Evolutionary conservation across 1,140 invertebrate genomes (phyloP), one percentile per base, ranked within the genome.

Genomic region (Elymnias hypermnestra): DNA sequence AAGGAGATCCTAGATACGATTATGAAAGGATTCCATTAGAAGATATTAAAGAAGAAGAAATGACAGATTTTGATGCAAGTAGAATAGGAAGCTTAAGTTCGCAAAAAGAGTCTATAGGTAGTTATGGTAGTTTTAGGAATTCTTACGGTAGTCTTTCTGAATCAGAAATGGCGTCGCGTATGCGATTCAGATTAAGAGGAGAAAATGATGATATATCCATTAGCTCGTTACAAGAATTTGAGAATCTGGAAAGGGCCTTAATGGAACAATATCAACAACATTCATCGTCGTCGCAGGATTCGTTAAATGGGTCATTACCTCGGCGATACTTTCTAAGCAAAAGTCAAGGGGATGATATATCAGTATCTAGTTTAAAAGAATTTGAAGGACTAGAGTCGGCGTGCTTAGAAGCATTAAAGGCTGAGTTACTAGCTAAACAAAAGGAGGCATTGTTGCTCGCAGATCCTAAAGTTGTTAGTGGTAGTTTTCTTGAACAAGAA

Each of bases 161-260:
- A 53, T 96, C 94, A 70, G 94, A 96, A 75, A 90, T 94, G 28
- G 77, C 95, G 4, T 92, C 93, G 0, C 91, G 93, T 1, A 89
- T 92, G 53, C 92, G 92, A 61, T 94, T 92, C 72, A 94, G 95
- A 63, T 91, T 91, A 0, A 89, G 90, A 44, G 91, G 93, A 2
- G 96, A 97, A 60, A 93, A 95, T 72, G 96, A 98, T 78, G 94
- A 96, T 79, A 88, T 96, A 13, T 98, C 96, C 0, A 91, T 97
- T 68, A 95, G 92, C 43, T 98, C 96, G 4, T 87, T 98, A 45
- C 95, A 97, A 79, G 97, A 98, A 76, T 98, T 98, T 87, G 96
- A 98, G 87, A 91, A 92, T 42, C 78, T 98, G 3, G 97, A 98
- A 83, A 91, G 90, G 63, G 92, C 94, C 0, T 78, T 90, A 21